A percentile compares a stretch with the other conserved stretches of the same genome.
These are phyloP conservation scores for Ferdinandea cuprea DNA, from an alignment of 2,888 invertebrate genomes.

Conservation along the genomic window DNA sequence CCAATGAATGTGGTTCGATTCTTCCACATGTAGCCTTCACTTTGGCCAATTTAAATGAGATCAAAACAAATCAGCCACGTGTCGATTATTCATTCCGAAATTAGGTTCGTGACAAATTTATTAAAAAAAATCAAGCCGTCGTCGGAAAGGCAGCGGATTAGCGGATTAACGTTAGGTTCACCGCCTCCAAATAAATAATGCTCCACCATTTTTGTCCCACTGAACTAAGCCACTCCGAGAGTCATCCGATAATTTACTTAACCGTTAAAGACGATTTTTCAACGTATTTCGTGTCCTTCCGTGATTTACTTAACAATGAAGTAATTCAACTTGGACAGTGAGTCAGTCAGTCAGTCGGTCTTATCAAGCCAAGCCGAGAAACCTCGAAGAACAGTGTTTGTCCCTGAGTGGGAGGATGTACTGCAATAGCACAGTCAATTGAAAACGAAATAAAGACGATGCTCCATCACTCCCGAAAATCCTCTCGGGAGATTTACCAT, in stretches of 20 bases:
- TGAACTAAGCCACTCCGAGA: conserved; percentile 8
- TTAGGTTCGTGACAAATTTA: no score
- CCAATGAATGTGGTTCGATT: no score
- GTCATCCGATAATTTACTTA: conserved; percentile 24
- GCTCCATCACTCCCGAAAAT: neutral
- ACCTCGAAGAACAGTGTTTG: conserved; percentile 22
- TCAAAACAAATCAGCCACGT: no score
- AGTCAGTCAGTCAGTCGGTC: no score
- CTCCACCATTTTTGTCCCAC: no score
- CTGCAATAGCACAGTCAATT: conserved; percentile 49
- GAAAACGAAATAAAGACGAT: conserved; percentile 27
- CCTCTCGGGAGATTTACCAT: neutral
- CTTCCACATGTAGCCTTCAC: no score
- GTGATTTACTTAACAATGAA: conserved; percentile 31
- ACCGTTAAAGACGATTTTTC: conserved; percentile 9
- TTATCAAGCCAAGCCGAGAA: conserved; percentile 1
- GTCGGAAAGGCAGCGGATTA: no score
- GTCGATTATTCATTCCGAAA: no score
- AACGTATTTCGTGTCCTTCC: neutral
- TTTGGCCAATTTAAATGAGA: neutral
- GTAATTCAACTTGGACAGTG: conserved; percentile 49
- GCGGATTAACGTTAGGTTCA: no score
- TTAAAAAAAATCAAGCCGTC: no score
- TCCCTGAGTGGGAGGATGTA: conserved; percentile 30
- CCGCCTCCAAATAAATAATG: neutral